Evolutionary conservation across 2,888 invertebrate genomes (phyloP), one percentile per base, ranked within the genome.

Genomic region (Macrophya annulata): DNA sequence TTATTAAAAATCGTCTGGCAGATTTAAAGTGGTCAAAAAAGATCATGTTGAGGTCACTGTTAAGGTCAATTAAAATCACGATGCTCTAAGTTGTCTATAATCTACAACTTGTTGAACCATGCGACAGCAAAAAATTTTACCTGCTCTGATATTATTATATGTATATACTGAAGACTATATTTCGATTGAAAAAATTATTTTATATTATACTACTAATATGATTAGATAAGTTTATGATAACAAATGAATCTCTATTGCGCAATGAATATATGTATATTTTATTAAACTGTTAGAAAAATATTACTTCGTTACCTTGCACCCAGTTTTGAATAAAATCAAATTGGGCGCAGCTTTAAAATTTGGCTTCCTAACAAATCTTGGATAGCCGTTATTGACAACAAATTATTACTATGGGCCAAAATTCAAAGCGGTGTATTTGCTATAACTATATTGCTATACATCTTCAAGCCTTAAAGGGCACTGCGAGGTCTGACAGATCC

Each of bases 21-120:
- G 15, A 45, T 48, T 9, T n/a, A 40, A 43, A 48, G 48, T 48
- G 48, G 40, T 31, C 48, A 25, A 21, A 48, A 76, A 17, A 12
- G 15, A 3, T 31, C 3, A 31, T 76, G 76, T 76, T 76, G 25
- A 76, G 31, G 21, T 71, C 25, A 76, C 15, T 25, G 48, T 48
- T 31, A 10, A 76, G 21, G 45, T 76, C 76, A 76, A 76, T 51
- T 48, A 21, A 43, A 3, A 72, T n/a, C 21, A 72, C 25, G 25
- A 12, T 72, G 43, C 8, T 40, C 8, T n/a, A n/a, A n/a, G n/a
- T n/a, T n/a, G 43, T 40, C 43, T n/a, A n/a, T 40, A 43, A 40
- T 62, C 25, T 4, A 62, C 25, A 25, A 62, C 62, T 62, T 31
- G 21, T 62, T 5, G 12, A 31, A 31, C 45, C 21, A 25, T 45